phyloP scores from a whole-genome alignment of 2,113 vertebrate genomes.

The Pelvicachromis taeniatus region DNA sequence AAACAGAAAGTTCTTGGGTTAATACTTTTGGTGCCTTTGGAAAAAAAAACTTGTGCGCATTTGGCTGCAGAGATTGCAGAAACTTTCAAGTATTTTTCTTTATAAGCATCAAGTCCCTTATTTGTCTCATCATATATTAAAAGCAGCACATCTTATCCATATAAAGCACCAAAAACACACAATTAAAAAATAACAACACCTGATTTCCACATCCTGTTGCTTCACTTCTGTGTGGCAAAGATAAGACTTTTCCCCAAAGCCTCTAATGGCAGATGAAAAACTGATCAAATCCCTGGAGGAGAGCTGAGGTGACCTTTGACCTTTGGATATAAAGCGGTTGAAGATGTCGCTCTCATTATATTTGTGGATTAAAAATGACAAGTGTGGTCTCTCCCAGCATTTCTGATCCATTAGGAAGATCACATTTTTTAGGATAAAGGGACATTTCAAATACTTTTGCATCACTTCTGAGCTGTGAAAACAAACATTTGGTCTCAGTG shows the following conservation, averaged over 20 bases:
- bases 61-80: background rate
- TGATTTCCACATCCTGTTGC: background rate
- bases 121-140: background rate
- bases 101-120: background rate
- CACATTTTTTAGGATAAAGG: background rate
- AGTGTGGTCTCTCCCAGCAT: background rate
- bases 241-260: slow-evolving; percentile 40
- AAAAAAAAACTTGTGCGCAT: background rate
- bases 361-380: background rate
- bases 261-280: slow-evolving; percentile 25
- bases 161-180: background rate
- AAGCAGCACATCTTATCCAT: background rate
- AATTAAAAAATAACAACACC: background rate
- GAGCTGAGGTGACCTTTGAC: slow-evolving; percentile 13
- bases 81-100: background rate
- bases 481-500: background rate
- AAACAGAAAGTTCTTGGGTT: background rate
- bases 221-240: slow-evolving; percentile 30
- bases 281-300: slow-evolving; percentile 33
- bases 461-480: background rate
- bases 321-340: slow-evolving; percentile 15
- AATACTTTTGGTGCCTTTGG: background rate
- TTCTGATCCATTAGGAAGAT: background rate
- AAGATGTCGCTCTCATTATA: background rate
- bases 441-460: background rate